Evolutionary conservation across 2,797 vertebrate genomes (phyloP), one percentile per base, ranked within the genome.

Genomic region (Benthosema pterotum): DNA sequence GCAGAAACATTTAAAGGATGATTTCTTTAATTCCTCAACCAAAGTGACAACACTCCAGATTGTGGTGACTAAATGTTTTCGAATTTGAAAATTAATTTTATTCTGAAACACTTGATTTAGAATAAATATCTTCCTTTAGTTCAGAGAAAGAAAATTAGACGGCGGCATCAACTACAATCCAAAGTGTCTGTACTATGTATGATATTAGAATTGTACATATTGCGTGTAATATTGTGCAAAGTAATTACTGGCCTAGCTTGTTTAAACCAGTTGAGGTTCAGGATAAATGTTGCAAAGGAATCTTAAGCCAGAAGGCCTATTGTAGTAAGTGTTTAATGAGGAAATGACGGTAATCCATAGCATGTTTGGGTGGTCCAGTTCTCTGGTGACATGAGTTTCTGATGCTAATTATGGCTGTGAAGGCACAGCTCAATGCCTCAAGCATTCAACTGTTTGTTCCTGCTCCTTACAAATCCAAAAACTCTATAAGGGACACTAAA

Each of bases 311-410:
- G 2, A 15, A 15, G 52, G 52, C 22, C 15, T 7, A 3, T 25
- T 52, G 52, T 54, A 32, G 28, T n/a, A n/a, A n/a, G n/a, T 47
- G 12, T 71, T 38, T 32, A 67, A 42, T 25, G 25, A 65, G 82
- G 86, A 79, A 67, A 87, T 85, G 83, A 85, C 15, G 82, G 83
- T 75, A 71, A 74, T 63, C 65, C 76, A 8, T 47, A 28, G 9
- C 11, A n/a, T 0, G 22, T 73, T 32, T 3, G 72, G 57, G 18
- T 5, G n/a, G 22, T 5, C 11, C 9, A 48, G 22, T 13, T 57
- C 54, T 47, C 25, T 15, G 15, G 11, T 1, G 16, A 50, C 12
- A 28, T 25, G 3, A 53, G 12, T 52, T 25, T 18, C 5, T 28
- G 19, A 12, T 4, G 14, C 43, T 45, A 12, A 45, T n/a, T 45